A percentile compares a stretch with the other conserved stretches of the same genome.
These are phyloP conservation scores for Colossoma macropomum DNA, from an alignment of 2,113 vertebrate genomes.

Conservation along the genomic window DNA sequence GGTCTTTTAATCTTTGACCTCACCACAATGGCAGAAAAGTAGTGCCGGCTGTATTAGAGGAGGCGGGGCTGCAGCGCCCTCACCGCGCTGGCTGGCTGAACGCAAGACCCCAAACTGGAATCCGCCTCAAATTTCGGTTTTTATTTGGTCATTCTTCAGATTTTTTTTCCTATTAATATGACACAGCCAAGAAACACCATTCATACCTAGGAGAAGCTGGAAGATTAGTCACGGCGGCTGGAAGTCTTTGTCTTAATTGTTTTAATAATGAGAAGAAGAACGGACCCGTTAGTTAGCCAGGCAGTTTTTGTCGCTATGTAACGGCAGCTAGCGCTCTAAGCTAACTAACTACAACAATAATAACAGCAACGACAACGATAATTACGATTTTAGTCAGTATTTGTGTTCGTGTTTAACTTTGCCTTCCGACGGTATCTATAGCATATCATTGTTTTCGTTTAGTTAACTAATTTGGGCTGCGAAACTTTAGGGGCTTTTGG, in stretches of 20 bases:
- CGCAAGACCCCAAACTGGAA: not conserved
- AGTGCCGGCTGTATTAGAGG: not conserved
- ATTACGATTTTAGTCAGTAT: not conserved
- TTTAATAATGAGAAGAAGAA: not conserved
- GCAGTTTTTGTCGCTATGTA: not conserved
- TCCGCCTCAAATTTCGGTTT: not conserved
- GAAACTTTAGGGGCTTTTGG: not conserved
- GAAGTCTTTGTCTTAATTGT: not conserved
- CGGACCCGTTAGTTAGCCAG: not conserved
- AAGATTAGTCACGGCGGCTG: not conserved
- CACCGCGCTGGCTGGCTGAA: not conserved
- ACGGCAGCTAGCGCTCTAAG: slow-evolving; percentile 9
- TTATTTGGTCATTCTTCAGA: not conserved
- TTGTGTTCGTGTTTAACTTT: not conserved
- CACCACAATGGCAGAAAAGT: slow-evolving; percentile 28
- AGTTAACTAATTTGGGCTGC: not conserved
- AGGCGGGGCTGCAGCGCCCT: slow-evolving; percentile 12
- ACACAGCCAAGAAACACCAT: not conserved
- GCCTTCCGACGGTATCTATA: not conserved
- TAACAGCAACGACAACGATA: not conserved
- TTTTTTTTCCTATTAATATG: not conserved
- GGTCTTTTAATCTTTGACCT: slow-evolving; percentile 12
- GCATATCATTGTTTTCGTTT: not conserved
- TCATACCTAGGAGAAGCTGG: not conserved
- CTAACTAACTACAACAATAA: not conserved